These are phyloP conservation scores for Hyposmocoma kahamanoa DNA, from an alignment of 1,140 invertebrate genomes.

Conservation along the genomic window DNA sequence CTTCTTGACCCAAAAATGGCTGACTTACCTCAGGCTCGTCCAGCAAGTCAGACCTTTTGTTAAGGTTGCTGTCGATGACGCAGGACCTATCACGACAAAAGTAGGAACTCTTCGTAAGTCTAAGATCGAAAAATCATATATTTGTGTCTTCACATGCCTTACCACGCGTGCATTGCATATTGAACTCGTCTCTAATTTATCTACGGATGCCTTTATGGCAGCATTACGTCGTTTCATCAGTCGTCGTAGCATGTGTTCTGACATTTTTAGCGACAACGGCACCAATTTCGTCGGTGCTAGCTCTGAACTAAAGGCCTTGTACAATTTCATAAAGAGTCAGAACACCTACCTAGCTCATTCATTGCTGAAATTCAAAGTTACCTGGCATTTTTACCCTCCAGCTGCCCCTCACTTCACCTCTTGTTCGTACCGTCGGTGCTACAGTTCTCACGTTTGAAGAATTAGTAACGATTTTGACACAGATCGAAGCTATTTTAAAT, in stretches of 20 bases:
- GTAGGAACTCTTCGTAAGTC: background rate
- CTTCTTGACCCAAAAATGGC: conserved; percentile 30
- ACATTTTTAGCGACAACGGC: conserved; percentile 27
- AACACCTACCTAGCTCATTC: conserved; percentile 11
- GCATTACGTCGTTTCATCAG: conserved; percentile 34
- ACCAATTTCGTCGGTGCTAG: conserved; percentile 26
- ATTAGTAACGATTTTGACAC: background rate
- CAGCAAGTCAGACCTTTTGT: conserved; percentile 30
- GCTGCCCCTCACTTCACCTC: background rate
- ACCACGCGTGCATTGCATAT: conserved; percentile 43
- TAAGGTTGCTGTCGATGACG: conserved; percentile 15
- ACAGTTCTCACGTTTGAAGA: background rate
- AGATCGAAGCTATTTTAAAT: background rate
- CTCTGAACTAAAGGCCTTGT: background rate
- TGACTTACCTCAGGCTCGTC: conserved; percentile 35
- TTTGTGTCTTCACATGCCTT: conserved; percentile 29
- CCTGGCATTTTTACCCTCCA: conserved; percentile 1
- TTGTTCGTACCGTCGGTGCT: background rate
- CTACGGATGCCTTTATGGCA: conserved; percentile 32
- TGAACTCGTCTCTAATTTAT: conserved; percentile 37
- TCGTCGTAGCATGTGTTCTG: conserved; percentile 22
- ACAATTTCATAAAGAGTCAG: background rate
- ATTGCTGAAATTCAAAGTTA: background rate
- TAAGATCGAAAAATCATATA: background rate
- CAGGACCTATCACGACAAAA: background rate